Percentiles rank a stretch among this genome's conserved stretches.
phyloP scores from a whole-genome alignment of 2,113 vertebrate species.

The Puffinus mauretanicus region DNA sequence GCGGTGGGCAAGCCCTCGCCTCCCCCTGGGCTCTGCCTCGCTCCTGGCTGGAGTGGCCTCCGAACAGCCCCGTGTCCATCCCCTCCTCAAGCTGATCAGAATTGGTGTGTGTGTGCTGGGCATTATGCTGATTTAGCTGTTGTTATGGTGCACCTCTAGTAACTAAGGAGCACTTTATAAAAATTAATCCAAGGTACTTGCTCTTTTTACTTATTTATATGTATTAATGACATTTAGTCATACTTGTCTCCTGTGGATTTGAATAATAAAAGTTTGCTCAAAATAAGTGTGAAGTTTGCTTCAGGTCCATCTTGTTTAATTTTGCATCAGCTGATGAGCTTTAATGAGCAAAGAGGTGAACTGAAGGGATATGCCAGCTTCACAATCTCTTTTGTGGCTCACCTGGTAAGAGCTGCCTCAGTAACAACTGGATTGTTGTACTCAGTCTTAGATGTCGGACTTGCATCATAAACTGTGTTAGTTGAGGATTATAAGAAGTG shows the following conservation, averaged over 20 bases:
- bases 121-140: background rate
- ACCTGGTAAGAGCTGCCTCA: background rate
- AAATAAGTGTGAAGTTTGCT: background rate
- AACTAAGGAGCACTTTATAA: background rate
- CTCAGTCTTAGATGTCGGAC: background rate
- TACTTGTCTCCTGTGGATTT: background rate
- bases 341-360: background rate
- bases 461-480: background rate
- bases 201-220: background rate
- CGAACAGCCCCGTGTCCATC: accelerated
- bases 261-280: background rate
- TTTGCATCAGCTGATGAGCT: background rate
- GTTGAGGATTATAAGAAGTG: background rate
- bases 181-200: background rate
- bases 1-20: accelerated
- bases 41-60: background rate
- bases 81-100: background rate
- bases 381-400: background rate
- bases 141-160: background rate
- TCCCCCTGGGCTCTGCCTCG: accelerated
- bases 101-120: background rate
- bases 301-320: background rate
- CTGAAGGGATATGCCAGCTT: background rate
- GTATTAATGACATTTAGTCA: background rate
- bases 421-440: background rate